Base-by-base conservation (phyloP, 1,140 invertebrate genomes). In the Magallana gigas region DNA sequence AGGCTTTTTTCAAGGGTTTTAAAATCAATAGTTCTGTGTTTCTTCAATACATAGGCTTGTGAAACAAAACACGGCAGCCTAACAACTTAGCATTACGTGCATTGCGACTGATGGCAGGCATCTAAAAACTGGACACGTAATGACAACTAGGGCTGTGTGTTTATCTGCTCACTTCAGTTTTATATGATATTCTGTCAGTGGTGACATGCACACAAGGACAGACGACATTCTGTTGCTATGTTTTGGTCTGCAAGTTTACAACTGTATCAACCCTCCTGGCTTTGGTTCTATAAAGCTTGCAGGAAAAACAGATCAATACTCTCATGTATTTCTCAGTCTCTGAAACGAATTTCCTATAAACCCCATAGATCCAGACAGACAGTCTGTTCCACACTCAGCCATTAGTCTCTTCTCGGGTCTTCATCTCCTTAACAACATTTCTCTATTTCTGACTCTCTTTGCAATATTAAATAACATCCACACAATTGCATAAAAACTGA, bases 21-120 rank as follows among this genome's bases (percentile, higher is more conserved):
- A 76, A 76, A 76, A 76, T 76, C 68, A 76, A 76, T 76, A 76
- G 9, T 18, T 29, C 1, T 18, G 68, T 76, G n/a, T 71, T 71
- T 76, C 68, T 76, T 76, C 68, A 76, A 76, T 76, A 76, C 68
- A 76, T 29, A 36, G 68, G 68, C 68, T 76, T 12, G 68, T 64
- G 60, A 64, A 64, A 64, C 60, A 14, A 64, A 64, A 64, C 60
- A n/a, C 68, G 23, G 68, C 36, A 48, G 23, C 68, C 23, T 76
- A 76, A 76, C 68, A 48, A 29, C 23, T 1, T 23, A 29, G 36
- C 68, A 76, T 11, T 3, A 76, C 68, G 12, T 18, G n/a, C n/a
- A 9, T 12, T 29, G 23, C 68, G 11, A 36, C 23, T 29, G 64
- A 29, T 76, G 23, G 23, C 68, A 76, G 68, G 18, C 23, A 71